A percentile compares a stretch with the other conserved stretches of the same genome.
These are phyloP conservation scores for Myopa testacea DNA, from an alignment of 2,888 invertebrate species.

Conservation along the genomic window DNA sequence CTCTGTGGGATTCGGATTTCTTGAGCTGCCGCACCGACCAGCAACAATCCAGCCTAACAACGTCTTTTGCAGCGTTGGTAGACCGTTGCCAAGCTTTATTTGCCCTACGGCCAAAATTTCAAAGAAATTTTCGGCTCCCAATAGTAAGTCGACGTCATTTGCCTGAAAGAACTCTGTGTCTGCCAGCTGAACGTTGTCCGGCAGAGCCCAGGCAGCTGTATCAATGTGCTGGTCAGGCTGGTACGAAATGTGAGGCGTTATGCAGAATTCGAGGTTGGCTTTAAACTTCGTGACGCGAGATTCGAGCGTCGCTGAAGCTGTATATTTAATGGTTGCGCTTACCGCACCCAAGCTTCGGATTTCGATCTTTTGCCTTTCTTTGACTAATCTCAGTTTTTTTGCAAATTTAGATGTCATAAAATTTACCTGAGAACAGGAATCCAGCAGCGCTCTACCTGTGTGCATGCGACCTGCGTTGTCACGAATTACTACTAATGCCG, in stretches of 20 bases:
- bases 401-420: constrained; percentile 41
- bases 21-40: constrained; percentile 33
- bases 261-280: constrained; percentile 37
- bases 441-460: constrained; percentile 42
- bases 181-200: constrained; percentile 4
- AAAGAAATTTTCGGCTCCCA: constrained; percentile 44
- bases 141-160: constrained; percentile 44
- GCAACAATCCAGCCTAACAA: constrained; percentile 48
- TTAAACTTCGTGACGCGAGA: constrained; percentile 41
- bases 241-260: constrained; percentile 47
- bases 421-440: constrained; percentile 42
- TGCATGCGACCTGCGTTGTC: constrained; percentile 35
- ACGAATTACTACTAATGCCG: constrained; percentile 42
- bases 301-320: constrained; percentile 36
- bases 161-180: constrained; percentile 19
- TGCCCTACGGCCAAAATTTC: constrained; percentile 46
- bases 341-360: constrained; percentile 42
- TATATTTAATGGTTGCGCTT: constrained; percentile 38
- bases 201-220: constrained; percentile 44
- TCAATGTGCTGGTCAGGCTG: constrained; percentile 47
- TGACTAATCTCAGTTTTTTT: constrained; percentile 35
- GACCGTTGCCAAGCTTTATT: constrained; percentile 42
- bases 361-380: constrained; percentile 30
- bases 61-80: constrained; percentile 48
- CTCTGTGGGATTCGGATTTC: not conserved